Evolutionary conservation across 2,888 invertebrate genomes (phyloP).

Genomic region (Pseudococcus longispinus): DNA sequence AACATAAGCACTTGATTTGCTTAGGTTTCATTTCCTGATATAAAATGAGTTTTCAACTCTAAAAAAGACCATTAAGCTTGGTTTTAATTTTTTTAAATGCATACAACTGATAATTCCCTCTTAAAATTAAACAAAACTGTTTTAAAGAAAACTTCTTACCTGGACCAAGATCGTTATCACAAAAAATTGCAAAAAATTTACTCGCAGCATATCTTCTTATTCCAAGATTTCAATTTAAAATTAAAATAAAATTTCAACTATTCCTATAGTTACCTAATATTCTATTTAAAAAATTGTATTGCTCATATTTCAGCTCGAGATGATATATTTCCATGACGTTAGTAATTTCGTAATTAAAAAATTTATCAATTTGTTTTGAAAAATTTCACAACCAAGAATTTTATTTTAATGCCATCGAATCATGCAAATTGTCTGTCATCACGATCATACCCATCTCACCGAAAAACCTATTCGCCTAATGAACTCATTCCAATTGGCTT

Average conservation of each 20-base stretch:
- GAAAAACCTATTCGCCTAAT: too few relatives aligned
- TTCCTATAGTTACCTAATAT: not conserved
- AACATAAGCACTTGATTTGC: too few relatives aligned
- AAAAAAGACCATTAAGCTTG: too few relatives aligned
- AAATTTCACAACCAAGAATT: not conserved
- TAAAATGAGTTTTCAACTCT: too few relatives aligned
- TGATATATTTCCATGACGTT: not conserved
- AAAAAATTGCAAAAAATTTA: not conserved
- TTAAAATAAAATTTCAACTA: not conserved
- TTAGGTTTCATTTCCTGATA: too few relatives aligned
- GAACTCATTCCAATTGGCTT: not conserved
- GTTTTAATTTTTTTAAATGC: too few relatives aligned
- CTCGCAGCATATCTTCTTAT: not conserved
- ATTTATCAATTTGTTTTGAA: not conserved
- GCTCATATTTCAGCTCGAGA: not conserved
- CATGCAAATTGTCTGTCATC: not conserved
- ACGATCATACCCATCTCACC: not conserved
- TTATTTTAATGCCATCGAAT: not conserved
- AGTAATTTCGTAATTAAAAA: not conserved
- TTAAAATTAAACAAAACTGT: too few relatives aligned
- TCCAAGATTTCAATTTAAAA: not conserved
- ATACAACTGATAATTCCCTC: too few relatives aligned
- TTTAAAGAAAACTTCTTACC: not conserved
- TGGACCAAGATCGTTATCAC: not conserved
- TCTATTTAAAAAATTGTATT: too few relatives aligned